Evolutionary conservation across 1,140 invertebrate species (phyloP).

Genomic region (Cecropterus lyciades): DNA sequence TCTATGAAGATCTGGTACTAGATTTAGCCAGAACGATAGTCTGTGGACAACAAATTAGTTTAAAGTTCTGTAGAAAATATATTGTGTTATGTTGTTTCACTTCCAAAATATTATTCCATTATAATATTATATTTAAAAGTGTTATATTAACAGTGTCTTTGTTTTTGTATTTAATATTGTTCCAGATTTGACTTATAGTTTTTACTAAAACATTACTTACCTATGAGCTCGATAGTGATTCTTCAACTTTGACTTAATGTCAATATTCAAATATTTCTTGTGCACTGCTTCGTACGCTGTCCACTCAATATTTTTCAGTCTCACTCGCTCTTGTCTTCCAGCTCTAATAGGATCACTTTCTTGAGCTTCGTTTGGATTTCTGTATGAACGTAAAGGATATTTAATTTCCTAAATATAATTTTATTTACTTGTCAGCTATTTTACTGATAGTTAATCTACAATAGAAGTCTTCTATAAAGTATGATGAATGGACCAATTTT

Average conservation of each 20-base stretch:
- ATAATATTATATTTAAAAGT: too few relatives aligned
- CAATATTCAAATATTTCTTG: conserved; percentile 96
- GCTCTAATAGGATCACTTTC: conserved; percentile 87
- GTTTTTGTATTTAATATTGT: too few relatives aligned
- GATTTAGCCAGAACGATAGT: conserved; percentile 97
- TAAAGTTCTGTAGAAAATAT: too few relatives aligned
- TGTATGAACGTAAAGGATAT: conserved; percentile 76
- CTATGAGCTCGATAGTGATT: conserved; percentile 97
- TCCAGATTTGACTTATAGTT: too few relatives aligned
- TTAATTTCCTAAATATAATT: conserved; percentile 12
- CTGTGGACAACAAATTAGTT: conserved; percentile 75
- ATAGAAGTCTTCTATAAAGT: too few relatives aligned
- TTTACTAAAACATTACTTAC: conserved; percentile 44
- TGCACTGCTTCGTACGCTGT: conserved; percentile 95
- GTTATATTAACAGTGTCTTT: too few relatives aligned
- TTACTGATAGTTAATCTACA: too few relatives aligned
- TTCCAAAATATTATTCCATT: too few relatives aligned
- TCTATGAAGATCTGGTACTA: conserved; percentile 97
- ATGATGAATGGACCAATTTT: too few relatives aligned
- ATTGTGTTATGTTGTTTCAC: too few relatives aligned
- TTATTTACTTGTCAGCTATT: too few relatives aligned
- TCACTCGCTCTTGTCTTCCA: conserved; percentile 89
- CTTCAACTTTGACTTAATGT: conserved; percentile 94
- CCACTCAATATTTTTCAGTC: conserved; percentile 95
- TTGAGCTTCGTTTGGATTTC: conserved; percentile 95